Base-by-base conservation (phyloP, 2,113 vertebrate genomes). In the Thymallus thymallus region DNA sequence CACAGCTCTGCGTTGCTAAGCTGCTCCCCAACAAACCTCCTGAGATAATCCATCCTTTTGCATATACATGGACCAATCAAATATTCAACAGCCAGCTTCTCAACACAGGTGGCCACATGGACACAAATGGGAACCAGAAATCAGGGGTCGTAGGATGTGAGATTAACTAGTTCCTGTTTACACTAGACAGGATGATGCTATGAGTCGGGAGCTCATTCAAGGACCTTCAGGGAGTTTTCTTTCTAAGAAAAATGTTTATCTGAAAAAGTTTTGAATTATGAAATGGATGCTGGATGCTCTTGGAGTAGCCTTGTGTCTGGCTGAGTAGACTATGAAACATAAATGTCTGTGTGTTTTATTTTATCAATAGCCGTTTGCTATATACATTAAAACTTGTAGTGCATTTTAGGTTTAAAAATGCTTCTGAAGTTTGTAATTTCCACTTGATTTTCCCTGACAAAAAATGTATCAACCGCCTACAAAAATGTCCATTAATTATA, bases 1-100 rank as follows among this genome's bases (percentile, higher is more conserved):
- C 91, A 78, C 86, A 85, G 84, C 83, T 84, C 78, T 69, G 79
- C 75, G 91, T 93, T 93, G 92, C 92, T 92, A 90, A 90, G 92
- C 84, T 91, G 91, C 91, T 84, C 89, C 84, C 86, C 82, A 88
- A 86, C 86, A 84, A 80, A 75, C 85, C 90, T 91, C 87, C 74
- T 71, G 82, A 87, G 88, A 88, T 80, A 85, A 69, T 79, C 83
- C 88, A 69, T 84, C 83, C 83, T 45, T 81, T 84, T 88, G 83
- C 86, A 91, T 91, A 88, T 84, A 88, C 89, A 89, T 84, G 87
- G 82, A 77, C 74, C 80, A 73, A 90, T 91, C 84, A 91, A 89
- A 90, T 91, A 91, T 92, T 91, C 86, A 91, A 79, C 45, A 82
- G 84, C 82, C 80, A 72, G 82, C 85, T 87, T 88, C 75, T 69